phyloP scores from a whole-genome alignment of 92 coral and sea anemone genomes.

The Scolanthus callimorphus region DNA sequence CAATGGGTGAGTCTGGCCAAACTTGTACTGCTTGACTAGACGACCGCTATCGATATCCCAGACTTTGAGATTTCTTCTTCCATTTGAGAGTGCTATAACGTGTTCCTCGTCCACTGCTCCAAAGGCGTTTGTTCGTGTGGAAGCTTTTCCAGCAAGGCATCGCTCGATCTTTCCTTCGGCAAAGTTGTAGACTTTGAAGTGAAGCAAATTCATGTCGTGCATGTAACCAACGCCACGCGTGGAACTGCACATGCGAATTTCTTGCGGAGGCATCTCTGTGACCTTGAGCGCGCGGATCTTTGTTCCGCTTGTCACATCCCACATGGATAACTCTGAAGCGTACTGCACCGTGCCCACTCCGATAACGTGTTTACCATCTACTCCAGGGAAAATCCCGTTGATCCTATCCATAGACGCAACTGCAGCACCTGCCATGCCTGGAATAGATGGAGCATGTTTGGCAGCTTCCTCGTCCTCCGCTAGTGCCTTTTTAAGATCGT shows the following conservation, averaged over 20 bases:
- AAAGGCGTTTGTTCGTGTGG: slow-evolving; percentile 81
- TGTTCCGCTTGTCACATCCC: slow-evolving; percentile 59
- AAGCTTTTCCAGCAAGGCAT: slow-evolving; percentile 70
- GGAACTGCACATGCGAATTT: slow-evolving; percentile 66
- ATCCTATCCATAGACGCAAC: slow-evolving; percentile 65
- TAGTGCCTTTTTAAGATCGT: slow-evolving; percentile 62
- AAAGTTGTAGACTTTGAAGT: slow-evolving; percentile 64
- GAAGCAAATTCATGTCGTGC: slow-evolving; percentile 62
- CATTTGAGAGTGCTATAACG: slow-evolving; percentile 71
- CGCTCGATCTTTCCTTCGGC: slow-evolving; percentile 67
- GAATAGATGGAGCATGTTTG: slow-evolving; percentile 5
- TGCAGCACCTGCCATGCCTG: slow-evolving; percentile 14
- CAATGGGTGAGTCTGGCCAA: slow-evolving; percentile 76
- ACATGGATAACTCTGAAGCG: slow-evolving; percentile 50
- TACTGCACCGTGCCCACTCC: slow-evolving; percentile 52
- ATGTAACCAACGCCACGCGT: slow-evolving; percentile 81
- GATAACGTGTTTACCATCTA: slow-evolving; percentile 75
- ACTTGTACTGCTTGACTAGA: slow-evolving; percentile 56
- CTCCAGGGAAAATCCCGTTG: slow-evolving; percentile 37
- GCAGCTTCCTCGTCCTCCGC: slow-evolving; percentile 61
- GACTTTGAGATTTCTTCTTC: slow-evolving; percentile 89
- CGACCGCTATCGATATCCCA: slow-evolving; percentile 80
- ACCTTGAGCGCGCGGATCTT: slow-evolving; percentile 56
- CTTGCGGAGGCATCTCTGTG: slow-evolving; percentile 41
- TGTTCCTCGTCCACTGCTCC: slow-evolving; percentile 54